These are phyloP conservation scores for Cephalopachus bancanus DNA, from an alignment of 2,797 vertebrate genomes.

Conservation along the genomic window DNA sequence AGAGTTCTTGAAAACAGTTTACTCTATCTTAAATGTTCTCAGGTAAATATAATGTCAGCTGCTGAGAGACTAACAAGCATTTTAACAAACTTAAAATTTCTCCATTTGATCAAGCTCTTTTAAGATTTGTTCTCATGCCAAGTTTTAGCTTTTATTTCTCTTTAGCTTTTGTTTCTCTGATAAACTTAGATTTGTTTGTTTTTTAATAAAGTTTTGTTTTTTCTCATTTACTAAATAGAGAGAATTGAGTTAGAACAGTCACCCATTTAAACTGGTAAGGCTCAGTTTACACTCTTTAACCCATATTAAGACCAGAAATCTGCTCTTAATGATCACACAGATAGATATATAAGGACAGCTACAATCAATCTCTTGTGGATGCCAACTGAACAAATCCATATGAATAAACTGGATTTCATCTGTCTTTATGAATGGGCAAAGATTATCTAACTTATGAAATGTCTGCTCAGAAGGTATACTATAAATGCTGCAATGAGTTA, in stretches of 20 bases:
- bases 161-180: constrained; percentile 45
- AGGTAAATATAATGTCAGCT: neutral
- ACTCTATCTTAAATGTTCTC: neutral
- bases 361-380: neutral
- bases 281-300: neutral
- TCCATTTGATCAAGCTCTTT: neutral
- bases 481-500: neutral
- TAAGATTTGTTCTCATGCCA: constrained; percentile 20
- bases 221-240: neutral
- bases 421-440: constrained; percentile 44
- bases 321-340: constrained; percentile 6
- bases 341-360: neutral
- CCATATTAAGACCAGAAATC: neutral
- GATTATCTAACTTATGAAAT: constrained; percentile 15
- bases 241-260: constrained; percentile 7
- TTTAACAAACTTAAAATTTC: neutral
- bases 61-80: neutral
- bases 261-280: constrained; percentile 36
- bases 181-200: neutral
- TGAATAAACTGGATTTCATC: neutral
- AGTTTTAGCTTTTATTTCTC: constrained; percentile 28
- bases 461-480: constrained; percentile 37
- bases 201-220: constrained; percentile 20
- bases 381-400: no score
- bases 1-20: constrained; percentile 6